Evolutionary conservation across 2,113 vertebrate species (phyloP), one percentile per base, ranked within the genome.

Genomic region (Actenoides lindsayi): DNA sequence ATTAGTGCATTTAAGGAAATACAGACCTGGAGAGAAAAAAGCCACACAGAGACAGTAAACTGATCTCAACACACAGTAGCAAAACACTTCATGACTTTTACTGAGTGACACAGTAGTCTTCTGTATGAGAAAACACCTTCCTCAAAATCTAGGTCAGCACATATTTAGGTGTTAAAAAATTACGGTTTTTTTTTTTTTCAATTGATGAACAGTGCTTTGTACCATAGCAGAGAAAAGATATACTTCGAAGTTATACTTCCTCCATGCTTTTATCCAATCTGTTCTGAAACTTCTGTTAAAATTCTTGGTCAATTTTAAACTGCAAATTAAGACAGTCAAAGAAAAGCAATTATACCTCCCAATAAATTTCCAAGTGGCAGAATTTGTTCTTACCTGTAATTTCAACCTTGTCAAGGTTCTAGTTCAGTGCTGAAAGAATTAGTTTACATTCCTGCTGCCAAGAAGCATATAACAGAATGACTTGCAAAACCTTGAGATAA

Each of bases 401-500:
- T 79, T 84, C n/a, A 94, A 93, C 84, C 94, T 89, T 78, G 91
- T 89, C 80, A 94, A 95, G 90, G 89, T 90, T 94, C 90, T 87
- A 92, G 67, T 65, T 90, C 92, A 87, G 79, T 83, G 93, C 77
- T 91, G 88, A 80, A 94, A 94, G 65, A 89, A 87, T 96, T 95
- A 51, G 89, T 96, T 97, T 97, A 97, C 97, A 97, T 97, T 96
- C 96, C 96, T 96, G 91, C 94, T 94, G 92, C 94, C 94, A 96
- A 96, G 83, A 96, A 89, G 87, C 92, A 95, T 1, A 3, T 63
- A 92, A 95, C 51, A 94, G 92, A 96, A 96, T 92, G 83, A 94
- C 93, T 89, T 92, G 95, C 81, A 96, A 93, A 96, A 94, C 69
- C 95, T 96, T 96, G 92, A 97, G 94, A 95, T 93, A 97, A 93